Conservation (phyloP, 2,797 vertebrate genomes). For the Phataginus tricuspis region DNA sequence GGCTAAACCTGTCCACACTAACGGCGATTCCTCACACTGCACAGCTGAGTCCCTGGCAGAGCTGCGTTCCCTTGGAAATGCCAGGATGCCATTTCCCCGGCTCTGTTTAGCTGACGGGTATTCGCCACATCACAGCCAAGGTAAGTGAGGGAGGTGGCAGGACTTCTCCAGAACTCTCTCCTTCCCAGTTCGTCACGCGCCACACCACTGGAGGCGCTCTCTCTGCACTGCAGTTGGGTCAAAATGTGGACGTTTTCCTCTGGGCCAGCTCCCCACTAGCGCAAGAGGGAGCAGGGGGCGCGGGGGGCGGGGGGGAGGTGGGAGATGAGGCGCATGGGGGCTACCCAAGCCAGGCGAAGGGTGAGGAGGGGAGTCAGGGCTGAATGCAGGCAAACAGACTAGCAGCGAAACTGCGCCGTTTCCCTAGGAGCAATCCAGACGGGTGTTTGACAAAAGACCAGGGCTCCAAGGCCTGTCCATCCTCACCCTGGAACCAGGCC, state of each 20-base stretch:
- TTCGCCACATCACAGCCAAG: background rate
- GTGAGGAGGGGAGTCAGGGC: background rate
- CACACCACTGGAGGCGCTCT: slow-evolving; percentile 77
- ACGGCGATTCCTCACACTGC: background rate
- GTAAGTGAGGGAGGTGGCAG: slow-evolving; percentile 69
- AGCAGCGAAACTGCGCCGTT: background rate
- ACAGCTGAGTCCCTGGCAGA: background rate
- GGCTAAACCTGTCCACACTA: background rate
- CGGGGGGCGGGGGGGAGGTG: background rate
- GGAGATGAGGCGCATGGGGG: background rate
- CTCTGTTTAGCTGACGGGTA: background rate
- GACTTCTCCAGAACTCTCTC: slow-evolving; percentile 23
- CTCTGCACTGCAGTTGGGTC: slow-evolving; percentile 49
- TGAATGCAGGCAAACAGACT: background rate
- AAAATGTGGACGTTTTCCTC: background rate
- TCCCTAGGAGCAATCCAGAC: background rate
- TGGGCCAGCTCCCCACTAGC: background rate
- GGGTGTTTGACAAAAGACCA: background rate
- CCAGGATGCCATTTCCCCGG: background rate
- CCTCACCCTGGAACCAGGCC: background rate
- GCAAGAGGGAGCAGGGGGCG: too few relatives aligned
- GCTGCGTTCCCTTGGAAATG: background rate
- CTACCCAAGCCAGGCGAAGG: background rate
- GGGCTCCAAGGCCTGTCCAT: slow-evolving; percentile 3
- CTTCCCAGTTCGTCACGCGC: background rate